Conservation (phyloP, 2,888 invertebrate species). For the Drosophila emarginata region DNA sequence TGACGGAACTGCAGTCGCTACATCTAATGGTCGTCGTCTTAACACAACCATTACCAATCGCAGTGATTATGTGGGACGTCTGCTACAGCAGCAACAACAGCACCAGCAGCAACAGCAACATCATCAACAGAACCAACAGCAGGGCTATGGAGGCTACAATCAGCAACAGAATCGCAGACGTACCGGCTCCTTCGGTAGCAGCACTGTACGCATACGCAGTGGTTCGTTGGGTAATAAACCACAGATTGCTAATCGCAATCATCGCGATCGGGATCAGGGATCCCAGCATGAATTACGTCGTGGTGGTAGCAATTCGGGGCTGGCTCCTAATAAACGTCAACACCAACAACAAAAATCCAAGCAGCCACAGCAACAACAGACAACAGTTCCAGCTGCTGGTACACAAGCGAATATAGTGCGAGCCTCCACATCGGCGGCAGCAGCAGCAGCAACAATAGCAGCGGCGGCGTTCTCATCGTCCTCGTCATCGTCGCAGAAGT, state of each 20-base stretch:
- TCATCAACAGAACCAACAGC: constrained; percentile 66
- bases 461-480: constrained; percentile 38
- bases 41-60: constrained; percentile 82
- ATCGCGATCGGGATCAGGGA: constrained; percentile 78
- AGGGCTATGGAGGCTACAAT: constrained; percentile 61
- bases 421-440: constrained; percentile 43
- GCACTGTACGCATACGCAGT: constrained; percentile 81
- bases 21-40: constrained; percentile 70
- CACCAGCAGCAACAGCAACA: constrained; percentile 70
- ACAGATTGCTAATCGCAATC: constrained; percentile 80
- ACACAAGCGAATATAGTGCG: constrained; percentile 62
- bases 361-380: constrained; percentile 41
- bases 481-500: constrained; percentile 66
- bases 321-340: constrained; percentile 69
- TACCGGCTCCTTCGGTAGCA: constrained; percentile 81
- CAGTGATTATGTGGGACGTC: constrained; percentile 82
- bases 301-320: constrained; percentile 77
- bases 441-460: constrained; percentile 21
- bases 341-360: constrained; percentile 59
- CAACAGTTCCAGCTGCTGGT: constrained; percentile 47
- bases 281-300: constrained; percentile 78
- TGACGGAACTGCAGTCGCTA: constrained; percentile 81
- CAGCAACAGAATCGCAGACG: constrained; percentile 75
- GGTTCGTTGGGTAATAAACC: constrained; percentile 82
- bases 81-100: constrained; percentile 74